Percentiles rank a stretch among this genome's conserved stretches.
These are phyloP conservation scores for Caranx melampygus DNA, from an alignment of 2,113 vertebrate genomes.

Conservation along the genomic window DNA sequence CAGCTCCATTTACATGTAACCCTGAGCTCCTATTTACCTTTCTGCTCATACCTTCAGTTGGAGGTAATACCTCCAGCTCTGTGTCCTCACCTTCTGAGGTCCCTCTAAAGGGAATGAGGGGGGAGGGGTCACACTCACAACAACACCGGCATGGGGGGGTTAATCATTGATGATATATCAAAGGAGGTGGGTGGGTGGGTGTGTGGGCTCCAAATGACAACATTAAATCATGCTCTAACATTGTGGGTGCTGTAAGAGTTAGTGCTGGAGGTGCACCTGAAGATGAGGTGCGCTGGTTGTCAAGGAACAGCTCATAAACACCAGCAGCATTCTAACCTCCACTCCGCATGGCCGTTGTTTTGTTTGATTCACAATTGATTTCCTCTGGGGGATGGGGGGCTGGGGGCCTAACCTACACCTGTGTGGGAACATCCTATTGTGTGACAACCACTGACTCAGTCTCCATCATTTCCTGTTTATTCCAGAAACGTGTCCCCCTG, in stretches of 20 bases:
- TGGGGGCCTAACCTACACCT: not conserved
- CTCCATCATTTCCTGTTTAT: constrained; percentile 17
- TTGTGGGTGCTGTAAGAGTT: not conserved
- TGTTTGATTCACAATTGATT: constrained; percentile 31
- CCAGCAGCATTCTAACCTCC: no score
- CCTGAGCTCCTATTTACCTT: constrained; percentile 12
- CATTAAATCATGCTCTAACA: constrained; percentile 43
- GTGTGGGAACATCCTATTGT: not conserved
- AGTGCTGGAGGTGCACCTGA: not conserved
- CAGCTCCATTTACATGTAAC: constrained; percentile 3
- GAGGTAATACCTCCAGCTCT: not conserved
- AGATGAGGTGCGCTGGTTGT: no score
- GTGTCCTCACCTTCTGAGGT: not conserved
- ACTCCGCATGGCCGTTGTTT: constrained; percentile 21
- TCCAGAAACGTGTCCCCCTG: constrained; percentile 86
- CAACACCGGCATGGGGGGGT: constrained; percentile 15
- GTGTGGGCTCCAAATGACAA: constrained; percentile 16
- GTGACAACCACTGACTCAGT: constrained; percentile 13
- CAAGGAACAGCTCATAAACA: no score
- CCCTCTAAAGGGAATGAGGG: not conserved
- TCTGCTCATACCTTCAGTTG: not conserved
- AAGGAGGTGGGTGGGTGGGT: constrained; percentile 22
- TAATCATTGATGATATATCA: constrained; percentile 22
- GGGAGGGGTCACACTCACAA: constrained; percentile 7
- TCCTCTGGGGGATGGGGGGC: constrained; percentile 1